Evolutionary conservation across 2,888 invertebrate genomes (phyloP), one percentile per base, ranked within the genome.

Genomic region (Tubiluchus corallicola): DNA sequence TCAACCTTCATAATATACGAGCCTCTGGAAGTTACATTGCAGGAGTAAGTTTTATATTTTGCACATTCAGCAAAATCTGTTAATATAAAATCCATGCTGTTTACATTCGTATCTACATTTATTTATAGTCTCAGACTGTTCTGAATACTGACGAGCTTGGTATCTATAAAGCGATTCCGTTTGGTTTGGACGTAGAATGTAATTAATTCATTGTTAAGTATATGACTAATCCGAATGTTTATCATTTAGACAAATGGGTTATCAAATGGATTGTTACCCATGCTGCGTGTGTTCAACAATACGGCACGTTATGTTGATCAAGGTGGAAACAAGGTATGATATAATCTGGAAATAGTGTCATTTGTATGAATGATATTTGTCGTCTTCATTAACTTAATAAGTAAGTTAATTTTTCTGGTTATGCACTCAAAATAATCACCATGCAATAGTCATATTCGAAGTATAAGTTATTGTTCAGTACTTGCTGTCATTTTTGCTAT

Each of bases 221-320:
- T 17, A 15, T 18, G 13, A 2, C 1, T 1, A 13, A 42, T 4
- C 9, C 37, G 9, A 13, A 21, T 20, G 5, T 41, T 41, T 40
- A 37, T 41, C 47, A 47, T 53, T 21, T 51, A 68, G 50, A 94
- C 92, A 2, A 84, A 88, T 68, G 94, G 90, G 13, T 73, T 75
- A 20, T 92, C 94, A 0, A 94, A 92, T 66, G 98, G 98, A 1
- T 68, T 98, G 29, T 80, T 99, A 21, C 96, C 96, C 1, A 87
- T 92, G 84, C 68, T 98, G 38, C 69, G 90, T 50, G 88, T 96
- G 0, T 98, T 77, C 62, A 96, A 96, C 61, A 87, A 88, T 58
- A 85, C 88, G 2, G 92, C 94, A 0, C 72, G 87, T 47, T 96
- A 94, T 67, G 92, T 96, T 1, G 92, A 94, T 63, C 96, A 98